Percentiles rank a stretch among this genome's conserved stretches.
phyloP scores from a whole-genome alignment of 1,140 invertebrate species.

The Trachelipus rathkii region DNA sequence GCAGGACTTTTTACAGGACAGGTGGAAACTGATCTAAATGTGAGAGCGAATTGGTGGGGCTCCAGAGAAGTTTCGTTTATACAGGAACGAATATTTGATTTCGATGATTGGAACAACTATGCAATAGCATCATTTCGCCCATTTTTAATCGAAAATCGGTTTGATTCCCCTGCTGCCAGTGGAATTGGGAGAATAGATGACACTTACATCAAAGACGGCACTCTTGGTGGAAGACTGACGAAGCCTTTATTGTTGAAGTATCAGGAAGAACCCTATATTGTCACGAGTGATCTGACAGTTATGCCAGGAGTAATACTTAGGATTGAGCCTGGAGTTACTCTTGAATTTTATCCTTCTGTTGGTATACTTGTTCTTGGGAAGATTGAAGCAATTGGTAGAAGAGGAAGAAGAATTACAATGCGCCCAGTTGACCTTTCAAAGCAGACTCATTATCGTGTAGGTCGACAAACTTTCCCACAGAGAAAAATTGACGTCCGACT shows the following conservation, averaged over 20 bases:
- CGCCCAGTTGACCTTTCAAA: slow-evolving; percentile 57
- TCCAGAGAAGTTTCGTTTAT: slow-evolving; percentile 67
- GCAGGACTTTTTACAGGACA: slow-evolving; percentile 85
- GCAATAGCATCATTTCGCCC: slow-evolving; percentile 85
- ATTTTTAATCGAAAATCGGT: slow-evolving; percentile 70
- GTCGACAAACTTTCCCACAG: slow-evolving; percentile 28
- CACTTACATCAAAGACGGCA: slow-evolving; percentile 58
- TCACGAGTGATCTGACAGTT: slow-evolving; percentile 89
- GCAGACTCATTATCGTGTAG: slow-evolving; percentile 35
- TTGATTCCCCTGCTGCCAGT: slow-evolving; percentile 59
- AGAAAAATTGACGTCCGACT: slow-evolving; percentile 56
- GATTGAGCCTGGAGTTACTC: slow-evolving; percentile 80
- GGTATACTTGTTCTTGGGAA: slow-evolving; percentile 93
- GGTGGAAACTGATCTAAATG: slow-evolving; percentile 80
- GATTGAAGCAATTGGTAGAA: slow-evolving; percentile 75
- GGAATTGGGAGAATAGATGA: slow-evolving; percentile 26
- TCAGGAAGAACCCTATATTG: slow-evolving; percentile 68
- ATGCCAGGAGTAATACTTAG: slow-evolving; percentile 84
- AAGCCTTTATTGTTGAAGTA: slow-evolving; percentile 66
- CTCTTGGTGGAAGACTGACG: slow-evolving; percentile 77
- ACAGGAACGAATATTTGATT: slow-evolving; percentile 87
- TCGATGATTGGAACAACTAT: slow-evolving; percentile 99
- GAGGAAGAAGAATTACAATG: slow-evolving; percentile 77
- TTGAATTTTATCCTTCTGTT: slow-evolving; percentile 95
- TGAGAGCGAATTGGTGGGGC: slow-evolving; percentile 95